phyloP scores from a whole-genome alignment of 2,113 vertebrate genomes.

The Nannospalax galili region DNA sequence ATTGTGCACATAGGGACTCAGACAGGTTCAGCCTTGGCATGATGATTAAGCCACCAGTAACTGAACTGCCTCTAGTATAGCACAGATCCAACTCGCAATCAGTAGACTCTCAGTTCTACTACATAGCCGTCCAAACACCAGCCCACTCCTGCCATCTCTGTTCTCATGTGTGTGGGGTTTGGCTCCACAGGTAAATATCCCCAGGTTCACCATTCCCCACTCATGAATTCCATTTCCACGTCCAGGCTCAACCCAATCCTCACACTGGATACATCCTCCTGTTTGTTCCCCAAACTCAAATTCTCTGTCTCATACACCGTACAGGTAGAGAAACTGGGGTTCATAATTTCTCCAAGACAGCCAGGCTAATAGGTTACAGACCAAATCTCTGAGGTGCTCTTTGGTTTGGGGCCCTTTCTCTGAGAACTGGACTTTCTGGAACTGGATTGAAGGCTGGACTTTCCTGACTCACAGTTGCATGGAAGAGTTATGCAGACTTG shows the following conservation, averaged over 20 bases:
- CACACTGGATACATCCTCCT: no score
- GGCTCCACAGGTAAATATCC: background rate
- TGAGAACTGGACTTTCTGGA: background rate
- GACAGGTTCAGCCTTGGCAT: background rate
- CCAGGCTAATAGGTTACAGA: background rate
- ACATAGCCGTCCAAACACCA: background rate
- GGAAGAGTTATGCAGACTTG: background rate
- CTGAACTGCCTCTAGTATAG: fast-evolving
- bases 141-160: background rate
- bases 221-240: background rate
- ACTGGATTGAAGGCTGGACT: background rate
- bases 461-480: fast-evolving
- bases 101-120: background rate
- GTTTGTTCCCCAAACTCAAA: background rate
- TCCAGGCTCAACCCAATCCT: background rate
- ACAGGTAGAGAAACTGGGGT: constrained; percentile 4
- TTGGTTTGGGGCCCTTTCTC: background rate
- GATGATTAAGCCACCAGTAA: background rate
- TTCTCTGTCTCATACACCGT: background rate
- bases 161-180: background rate
- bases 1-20: no score
- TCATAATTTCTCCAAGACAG: background rate
- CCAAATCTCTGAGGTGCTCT: background rate
- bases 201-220: background rate
- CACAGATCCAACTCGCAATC: background rate